Base-by-base conservation (phyloP, 2,888 invertebrate genomes). In the Synergus umbraculus region DNA sequence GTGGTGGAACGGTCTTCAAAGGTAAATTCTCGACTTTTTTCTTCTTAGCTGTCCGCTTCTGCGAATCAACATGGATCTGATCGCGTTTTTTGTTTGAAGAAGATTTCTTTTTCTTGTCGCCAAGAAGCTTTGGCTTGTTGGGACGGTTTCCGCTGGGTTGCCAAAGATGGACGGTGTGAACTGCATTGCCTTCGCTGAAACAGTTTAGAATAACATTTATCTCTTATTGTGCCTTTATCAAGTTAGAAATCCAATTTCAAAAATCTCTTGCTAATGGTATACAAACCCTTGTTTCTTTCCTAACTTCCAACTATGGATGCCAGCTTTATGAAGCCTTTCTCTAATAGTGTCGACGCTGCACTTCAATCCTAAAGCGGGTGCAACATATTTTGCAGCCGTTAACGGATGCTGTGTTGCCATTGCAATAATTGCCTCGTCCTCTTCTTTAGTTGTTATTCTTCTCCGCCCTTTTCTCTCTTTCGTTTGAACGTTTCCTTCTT, bases 271-370 rank as follows among this genome's bases (percentile, higher is more conserved):
- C 5, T 12, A 77, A 44, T 13, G 10, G 1, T 60, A 9, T 15
- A 60, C 83, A 58, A 67, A 91, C 91, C 92, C 92, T 81, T 91
- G 92, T 76, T 91, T 92, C 80, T 92, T 92, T 15, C 92, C 92
- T 29, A 92, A 86, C 76, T 92, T 92, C 92, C 92, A 92, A 82
- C 92, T 92, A 63, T 92, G 92, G 82, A 92, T 92, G 44, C 92
- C 92, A 79, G 92, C 92, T 83, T 91, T 91, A 78, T 92, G 92
- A 65, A 92, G 85, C 63, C 92, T 85, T 79, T 92, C 92, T 77
- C 92, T 88, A 46, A 92, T 89, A 0, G 92, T 92, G 77, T 92
- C 92, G 8, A 92, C 92, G 76, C 92, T 92, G 81, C 92, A 92
- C 78, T 90, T 92, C 10, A 92, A 84, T 44, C 92, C 92, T 12